phyloP scores from a whole-genome alignment of 2,113 vertebrate species.

The Emydocephalus ijimae region DNA sequence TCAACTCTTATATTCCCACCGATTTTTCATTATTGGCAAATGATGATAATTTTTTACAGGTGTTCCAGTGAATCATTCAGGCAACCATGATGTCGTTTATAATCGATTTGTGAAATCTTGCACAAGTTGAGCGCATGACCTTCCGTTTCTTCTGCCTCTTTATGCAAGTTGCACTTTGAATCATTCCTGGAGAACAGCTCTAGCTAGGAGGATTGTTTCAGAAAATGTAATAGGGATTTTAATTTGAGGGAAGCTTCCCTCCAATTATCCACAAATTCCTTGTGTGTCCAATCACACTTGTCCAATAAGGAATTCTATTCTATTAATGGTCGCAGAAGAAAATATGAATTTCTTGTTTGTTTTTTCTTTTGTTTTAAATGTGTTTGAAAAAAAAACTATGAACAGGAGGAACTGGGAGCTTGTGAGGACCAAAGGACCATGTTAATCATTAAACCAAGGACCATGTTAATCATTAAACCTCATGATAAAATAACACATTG shows the following conservation, averaged over 20 bases:
- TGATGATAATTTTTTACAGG: neutral
- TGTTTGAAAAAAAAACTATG: neutral
- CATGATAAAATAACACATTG: neutral
- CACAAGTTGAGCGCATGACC: neutral
- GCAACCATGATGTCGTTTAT: neutral
- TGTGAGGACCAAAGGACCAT: neutral
- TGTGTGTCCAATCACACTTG: too few species aligned
- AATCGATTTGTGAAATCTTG: neutral
- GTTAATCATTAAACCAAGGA: neutral
- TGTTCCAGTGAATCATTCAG: neutral
- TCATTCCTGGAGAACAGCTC: neutral
- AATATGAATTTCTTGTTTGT: neutral
- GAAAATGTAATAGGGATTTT: neutral
- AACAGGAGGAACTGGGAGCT: neutral
- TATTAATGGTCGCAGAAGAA: neutral
- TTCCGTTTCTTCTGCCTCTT: neutral
- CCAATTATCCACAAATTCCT: neutral
- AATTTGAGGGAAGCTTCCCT: neutral
- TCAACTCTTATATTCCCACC: neutral
- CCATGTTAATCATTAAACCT: neutral
- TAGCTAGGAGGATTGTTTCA: neutral
- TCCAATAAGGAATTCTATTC: too few species aligned
- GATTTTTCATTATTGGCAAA: neutral
- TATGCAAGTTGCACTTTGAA: neutral
- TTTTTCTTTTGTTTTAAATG: neutral